phyloP scores from a whole-genome alignment of 2,888 invertebrate genomes.

The Marronus borbonicus region DNA sequence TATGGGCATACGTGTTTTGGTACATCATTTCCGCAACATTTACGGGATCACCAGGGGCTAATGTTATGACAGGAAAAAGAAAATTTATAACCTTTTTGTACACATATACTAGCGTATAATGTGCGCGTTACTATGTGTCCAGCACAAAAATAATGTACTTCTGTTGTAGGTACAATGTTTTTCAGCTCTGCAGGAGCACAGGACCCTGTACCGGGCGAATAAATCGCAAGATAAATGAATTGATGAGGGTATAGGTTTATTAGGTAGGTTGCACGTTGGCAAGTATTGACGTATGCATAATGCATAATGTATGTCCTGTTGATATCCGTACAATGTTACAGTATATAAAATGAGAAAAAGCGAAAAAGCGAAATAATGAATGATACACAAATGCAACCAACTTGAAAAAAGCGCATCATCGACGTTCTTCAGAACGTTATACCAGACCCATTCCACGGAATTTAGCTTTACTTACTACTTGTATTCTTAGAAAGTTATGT shows the following conservation, averaged over 20 bases:
- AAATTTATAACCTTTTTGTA: conserved; percentile 36
- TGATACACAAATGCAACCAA: no score
- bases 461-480: no score
- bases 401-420: no score
- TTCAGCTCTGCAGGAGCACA: neutral
- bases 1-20: neutral
- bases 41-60: conserved; percentile 27
- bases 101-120: conserved; percentile 14
- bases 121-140: neutral
- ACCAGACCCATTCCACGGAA: no score
- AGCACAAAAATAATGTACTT: conserved; percentile 17
- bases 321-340: no score
- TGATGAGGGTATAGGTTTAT: neutral
- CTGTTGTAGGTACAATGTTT: conserved; percentile 3
- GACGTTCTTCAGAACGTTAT: no score
- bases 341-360: no score
- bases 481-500: no score
- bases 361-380: no score
- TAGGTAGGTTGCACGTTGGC: neutral
- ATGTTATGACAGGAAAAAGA: conserved; percentile 33
- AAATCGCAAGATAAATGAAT: conserved; percentile 6
- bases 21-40: conserved; percentile 30
- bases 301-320: neutral
- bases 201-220: neutral
- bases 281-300: neutral